Evolutionary conservation across 2,113 vertebrate species (phyloP), one percentile per base, ranked within the genome.

Genomic region (Miniopterus natalensis): DNA sequence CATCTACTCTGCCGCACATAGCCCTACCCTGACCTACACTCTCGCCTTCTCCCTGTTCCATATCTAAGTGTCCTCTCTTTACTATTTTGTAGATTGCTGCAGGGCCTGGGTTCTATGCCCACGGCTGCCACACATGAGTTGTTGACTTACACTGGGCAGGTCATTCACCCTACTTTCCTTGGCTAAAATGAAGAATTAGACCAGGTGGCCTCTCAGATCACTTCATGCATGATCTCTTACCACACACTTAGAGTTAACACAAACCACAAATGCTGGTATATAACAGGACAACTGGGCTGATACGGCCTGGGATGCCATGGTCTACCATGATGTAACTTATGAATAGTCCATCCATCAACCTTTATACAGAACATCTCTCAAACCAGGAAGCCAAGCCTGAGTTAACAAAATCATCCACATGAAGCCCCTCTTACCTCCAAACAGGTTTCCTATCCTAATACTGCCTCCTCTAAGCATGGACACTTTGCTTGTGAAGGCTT

Each of bases 161-260:
- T 65, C 79, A 71, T 40, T 65, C 45, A 74, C 8, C 74, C 45
- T 61, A 51, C 11, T 63, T 95, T 55, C 61, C 74, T 73, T 47
- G 18, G n/a, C 55, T n/a, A 36, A 92, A 90, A 92, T 14, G 53
- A 89, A 78, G 47, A 86, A 75, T 84, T 29, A 65, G 70, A 63
- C 8, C 53, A 89, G 63, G 21, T 7, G 51, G 65, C 17, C 55
- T 55, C 93, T 88, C 42, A 10, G 45, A 45, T 45, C 40, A n/a
- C 47, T 75, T 73, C 51, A 23, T 25, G 53, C 51, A 23, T 25
- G 53, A 31, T 78, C 40, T 63, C 59, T 59, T 27, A 29, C 55
- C 18, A 42, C 80, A 95, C 80, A 80, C 15, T 13, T 6, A 11
- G 49, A 40, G 36, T 53, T 29, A 79, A 80, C 11, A 65, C 40